Evolutionary conservation across 2,113 vertebrate genomes (phyloP), one percentile per base, ranked within the genome.

Genomic region (Vulpes lagopus): DNA sequence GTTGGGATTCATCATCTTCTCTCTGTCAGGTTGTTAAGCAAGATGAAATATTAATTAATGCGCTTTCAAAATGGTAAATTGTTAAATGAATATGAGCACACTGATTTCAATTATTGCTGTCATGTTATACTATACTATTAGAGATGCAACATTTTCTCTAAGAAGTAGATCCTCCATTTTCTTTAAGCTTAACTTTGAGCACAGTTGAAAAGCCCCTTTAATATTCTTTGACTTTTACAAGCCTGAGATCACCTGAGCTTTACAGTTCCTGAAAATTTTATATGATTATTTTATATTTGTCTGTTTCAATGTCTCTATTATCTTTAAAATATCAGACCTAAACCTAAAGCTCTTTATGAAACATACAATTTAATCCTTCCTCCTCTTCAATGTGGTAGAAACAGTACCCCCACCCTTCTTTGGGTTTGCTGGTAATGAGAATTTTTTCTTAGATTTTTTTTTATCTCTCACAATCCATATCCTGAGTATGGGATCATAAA

Each of bases 31-130:
- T 94, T 94, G 73, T 96, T 92, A 76, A 74, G 86, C 32, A 95
- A 96, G 69, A 93, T 89, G 73, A 96, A 96, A 35, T 79, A 89
- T 65, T 78, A 76, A 15, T 90, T 74, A 92, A 90, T 91, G 55
- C 1, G 59, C 11, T 78, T 64, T 80, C 22, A 17, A 87, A 94
- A 86, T 86, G 19, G 14, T 85, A 82, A 97, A 38, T 16, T 59
- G 23, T 49, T 74, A 86, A 83, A 60, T 57, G 90, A 89, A 59
- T 69, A 64, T 95, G 43, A 87, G 14, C 62, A n/a, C 25, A 38
- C 5, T 65, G 82, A 92, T 95, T 92, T 96, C 74, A 92, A 43
- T 59, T 80, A 87, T 60, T 92, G 2, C 55, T 88, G 1, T 84
- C 83, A 55, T 14, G 30, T 60, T 60, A 83, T 55, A 57, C 20